Base-by-base conservation (phyloP, 2,888 invertebrate genomes). In the Prosopocoilus inquinatus region DNA sequence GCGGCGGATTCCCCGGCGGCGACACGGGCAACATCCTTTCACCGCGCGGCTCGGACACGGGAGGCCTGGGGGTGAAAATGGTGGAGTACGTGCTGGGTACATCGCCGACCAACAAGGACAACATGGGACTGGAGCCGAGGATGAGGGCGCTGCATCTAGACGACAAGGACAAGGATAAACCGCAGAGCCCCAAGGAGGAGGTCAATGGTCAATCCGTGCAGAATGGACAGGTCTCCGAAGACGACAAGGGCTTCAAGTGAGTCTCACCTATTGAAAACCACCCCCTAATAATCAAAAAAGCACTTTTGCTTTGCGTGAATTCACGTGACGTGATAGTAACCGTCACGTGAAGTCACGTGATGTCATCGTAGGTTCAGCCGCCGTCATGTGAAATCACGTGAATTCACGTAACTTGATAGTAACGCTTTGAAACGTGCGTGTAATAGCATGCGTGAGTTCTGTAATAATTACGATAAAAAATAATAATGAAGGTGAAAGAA, bases 61-160 rank as follows among this genome's bases (percentile, higher is more conserved):
- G 93, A 59, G 94, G 94, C 43, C 86, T 96, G 64, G 95, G 94
- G 65, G 94, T 96, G 66, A 96, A 96, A 83, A 97, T 97, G 95
- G 97, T 96, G 51, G 97, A 98, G 80, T 97, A 96, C 78, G 96
- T 98, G 57, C 84, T 98, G 69, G 93, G 96, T 64, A 92, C 91
- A 62, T 94, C 93, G 61, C 94, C 94, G 15, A 94, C 94, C 65
- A 83, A 84, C 67, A 88, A 89, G 75, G 89, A 88, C 68, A 80
- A 80, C 64, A 72, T 82, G 62, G 78, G 78, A 33, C 78, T 78
- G 7, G 88, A 88, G 68, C 84, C 84, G 47, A 79, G 88, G 62
- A 81, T 89, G 80, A 78, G 87, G 62, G 81, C 80, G 53, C 75
- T 88, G 47, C 85, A 83, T 65, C 78, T 86, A 70, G 85, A 82